Conservation (phyloP, 1,140 invertebrate genomes). For the Danaus plexippus region DNA sequence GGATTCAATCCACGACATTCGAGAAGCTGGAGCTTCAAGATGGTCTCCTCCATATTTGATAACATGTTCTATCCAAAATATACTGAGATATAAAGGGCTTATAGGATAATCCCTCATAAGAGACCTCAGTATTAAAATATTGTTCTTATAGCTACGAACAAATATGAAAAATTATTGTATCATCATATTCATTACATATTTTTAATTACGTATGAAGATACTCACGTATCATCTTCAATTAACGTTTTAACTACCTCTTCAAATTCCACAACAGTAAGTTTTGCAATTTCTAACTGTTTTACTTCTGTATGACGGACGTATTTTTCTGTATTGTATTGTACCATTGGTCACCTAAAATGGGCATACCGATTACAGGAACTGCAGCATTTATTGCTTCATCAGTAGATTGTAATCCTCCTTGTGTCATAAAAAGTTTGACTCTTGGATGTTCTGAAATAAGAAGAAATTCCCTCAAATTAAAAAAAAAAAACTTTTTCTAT, state of each 20-base stretch:
- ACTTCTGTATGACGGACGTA: slow-evolving; percentile 32
- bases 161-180: too few relatives aligned
- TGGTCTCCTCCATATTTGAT: too few relatives aligned
- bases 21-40: too few relatives aligned
- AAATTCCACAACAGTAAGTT: slow-evolving; percentile 29
- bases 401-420: slow-evolving; percentile 56
- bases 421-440: slow-evolving; percentile 33
- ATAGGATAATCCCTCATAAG: too few relatives aligned
- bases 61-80: too few relatives aligned
- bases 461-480: too few relatives aligned
- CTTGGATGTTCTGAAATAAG: slow-evolving; percentile 27
- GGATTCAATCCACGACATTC: too few relatives aligned
- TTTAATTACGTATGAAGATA: neutral
- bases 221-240: slow-evolving; percentile 22
- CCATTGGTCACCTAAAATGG: slow-evolving; percentile 44
- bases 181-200: too few relatives aligned
- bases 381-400: slow-evolving; percentile 25
- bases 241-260: slow-evolving; percentile 20
- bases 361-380: slow-evolving; percentile 29
- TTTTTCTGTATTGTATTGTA: slow-evolving; percentile 35
- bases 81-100: too few relatives aligned
- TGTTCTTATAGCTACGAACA: too few relatives aligned
- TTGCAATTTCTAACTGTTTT: slow-evolving; percentile 27
- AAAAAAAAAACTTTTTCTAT: too few relatives aligned
- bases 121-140: too few relatives aligned